phyloP scores from a whole-genome alignment of 2,888 invertebrate genomes.

The Leucania comma region DNA sequence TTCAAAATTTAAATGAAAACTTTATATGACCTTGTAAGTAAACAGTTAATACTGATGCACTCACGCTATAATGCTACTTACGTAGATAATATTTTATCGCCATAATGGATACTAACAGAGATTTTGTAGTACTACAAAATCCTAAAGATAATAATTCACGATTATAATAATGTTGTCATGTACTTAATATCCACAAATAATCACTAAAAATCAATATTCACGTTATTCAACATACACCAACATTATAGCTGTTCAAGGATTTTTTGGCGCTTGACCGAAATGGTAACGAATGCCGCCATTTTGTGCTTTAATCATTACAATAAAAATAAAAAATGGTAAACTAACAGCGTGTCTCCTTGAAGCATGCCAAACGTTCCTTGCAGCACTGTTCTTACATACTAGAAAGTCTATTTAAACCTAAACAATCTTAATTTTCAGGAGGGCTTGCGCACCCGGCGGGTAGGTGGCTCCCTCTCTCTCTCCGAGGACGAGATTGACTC shows the following conservation, averaged over 20 bases:
- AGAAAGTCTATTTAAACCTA: not conserved
- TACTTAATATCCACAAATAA: constrained; percentile 4
- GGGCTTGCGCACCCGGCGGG: constrained; percentile 91
- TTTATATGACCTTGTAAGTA: no score
- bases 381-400: no score
- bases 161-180: not conserved
- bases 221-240: not conserved
- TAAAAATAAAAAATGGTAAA: no score
- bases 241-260: no score
- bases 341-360: no score
- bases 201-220: not conserved
- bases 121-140: no score
- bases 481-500: constrained; percentile 96
- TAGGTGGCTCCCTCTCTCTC: constrained; percentile 95
- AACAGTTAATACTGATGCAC: not conserved
- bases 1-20: not conserved
- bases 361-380: no score
- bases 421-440: constrained; percentile 78
- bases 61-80: not conserved
- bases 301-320: no score
- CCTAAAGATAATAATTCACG: not conserved
- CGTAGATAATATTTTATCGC: not conserved
- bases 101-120: not conserved
- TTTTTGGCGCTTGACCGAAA: no score
- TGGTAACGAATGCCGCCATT: no score